Conservation (phyloP, 1,140 invertebrate genomes). For the Penaeus japonicus region DNA sequence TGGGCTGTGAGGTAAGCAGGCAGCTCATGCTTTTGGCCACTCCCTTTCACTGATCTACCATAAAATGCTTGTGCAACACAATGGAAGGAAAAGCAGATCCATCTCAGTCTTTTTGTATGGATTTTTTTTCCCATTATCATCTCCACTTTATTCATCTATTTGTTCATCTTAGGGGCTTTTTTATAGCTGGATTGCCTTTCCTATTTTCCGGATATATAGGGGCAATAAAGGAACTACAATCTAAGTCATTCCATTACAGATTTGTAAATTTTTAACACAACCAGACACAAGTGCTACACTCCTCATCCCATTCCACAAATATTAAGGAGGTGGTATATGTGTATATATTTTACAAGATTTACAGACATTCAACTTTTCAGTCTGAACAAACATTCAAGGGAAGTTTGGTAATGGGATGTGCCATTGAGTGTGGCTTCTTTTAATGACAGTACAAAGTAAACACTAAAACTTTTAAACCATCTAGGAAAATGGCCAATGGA, state of each 20-base stretch:
- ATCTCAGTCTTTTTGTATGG: not conserved
- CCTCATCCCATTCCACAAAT: too few species aligned
- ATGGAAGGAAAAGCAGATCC: conserved; percentile 49
- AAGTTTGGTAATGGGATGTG: too few species aligned
- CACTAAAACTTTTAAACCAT: conserved; percentile 26
- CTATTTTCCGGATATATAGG: conserved; percentile 23
- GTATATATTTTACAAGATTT: too few species aligned
- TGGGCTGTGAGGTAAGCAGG: conserved; percentile 50
- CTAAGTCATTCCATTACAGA: too few species aligned
- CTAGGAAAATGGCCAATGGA: conserved; percentile 40
- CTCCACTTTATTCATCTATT: too few species aligned
- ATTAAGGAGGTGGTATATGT: too few species aligned
- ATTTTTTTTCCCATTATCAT: too few species aligned
- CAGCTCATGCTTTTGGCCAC: conserved; percentile 53
- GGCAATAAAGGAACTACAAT: too few species aligned
- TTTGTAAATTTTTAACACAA: too few species aligned
- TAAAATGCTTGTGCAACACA: conserved; percentile 46
- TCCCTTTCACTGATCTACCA: conserved; percentile 51
- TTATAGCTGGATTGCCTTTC: conserved; percentile 39
- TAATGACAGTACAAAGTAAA: not conserved
- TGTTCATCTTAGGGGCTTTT: not conserved
- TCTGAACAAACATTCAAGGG: too few species aligned
- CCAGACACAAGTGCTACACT: too few species aligned
- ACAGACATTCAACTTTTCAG: too few species aligned
- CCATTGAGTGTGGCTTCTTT: conserved; percentile 27